Base-by-base conservation (phyloP, 2,888 invertebrate genomes). In the Allygus modestus region DNA sequence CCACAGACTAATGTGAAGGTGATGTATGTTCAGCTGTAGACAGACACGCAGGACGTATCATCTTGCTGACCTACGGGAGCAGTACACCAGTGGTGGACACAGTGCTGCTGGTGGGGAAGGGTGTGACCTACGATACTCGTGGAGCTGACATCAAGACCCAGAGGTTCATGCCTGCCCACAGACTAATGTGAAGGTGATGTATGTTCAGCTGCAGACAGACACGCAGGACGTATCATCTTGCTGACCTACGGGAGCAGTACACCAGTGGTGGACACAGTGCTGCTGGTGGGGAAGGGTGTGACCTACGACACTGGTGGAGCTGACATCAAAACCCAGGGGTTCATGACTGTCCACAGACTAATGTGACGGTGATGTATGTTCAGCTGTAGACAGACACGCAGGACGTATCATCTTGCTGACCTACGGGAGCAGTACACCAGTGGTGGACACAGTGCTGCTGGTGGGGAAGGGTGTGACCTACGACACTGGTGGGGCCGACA, bases 381-480 rank as follows among this genome's bases (percentile, higher is more conserved):
- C 86, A 90, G 90, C 88, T 15, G 88, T 90, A 81, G 89, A 89
- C 33, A 89, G 93, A 69, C 93, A 93, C 88, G 89, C 90, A 89
- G 96, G 96, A 0, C 93, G 98, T 85, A 94, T 99, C 43, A 94
- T 98, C 73, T 96, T 94, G 89, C 91, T 99, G 88, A 96, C 96
- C 88, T 99, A 99, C 91, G 93, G 91, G 87, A 77, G 26, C 17
- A 95, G 95, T 5, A 90, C 91, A 84, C 89, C 90, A 2, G 88
- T 89, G 15, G 88, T 90, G 33, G 94, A 95, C 87, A 97, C 97
- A 0, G 90, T 98, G 5, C 93, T 97, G 92, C 91, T 98, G 73
- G 97, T 98, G 73, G 98, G 98, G 77, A 98, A 98, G 92, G 98
- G 98, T 84, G 97, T 98, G 84, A 96, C 96, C 86, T 96, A 95